These are phyloP conservation scores for Eurypyga helias DNA, from an alignment of 2,113 vertebrate genomes.

Conservation along the genomic window DNA sequence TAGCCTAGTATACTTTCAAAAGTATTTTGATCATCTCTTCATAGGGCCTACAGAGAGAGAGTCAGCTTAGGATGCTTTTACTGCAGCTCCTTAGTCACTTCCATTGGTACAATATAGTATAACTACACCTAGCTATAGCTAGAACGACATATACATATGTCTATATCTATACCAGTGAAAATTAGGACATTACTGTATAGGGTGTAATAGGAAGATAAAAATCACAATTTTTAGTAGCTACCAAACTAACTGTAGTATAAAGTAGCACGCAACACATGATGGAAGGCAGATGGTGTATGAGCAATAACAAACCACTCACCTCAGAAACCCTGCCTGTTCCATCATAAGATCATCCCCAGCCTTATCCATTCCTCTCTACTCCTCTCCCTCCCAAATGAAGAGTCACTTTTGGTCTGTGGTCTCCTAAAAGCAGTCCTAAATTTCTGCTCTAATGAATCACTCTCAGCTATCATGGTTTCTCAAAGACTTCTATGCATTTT, in stretches of 20 bases:
- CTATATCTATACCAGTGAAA: background rate
- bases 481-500: background rate
- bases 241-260: background rate
- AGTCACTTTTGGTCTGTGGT: background rate
- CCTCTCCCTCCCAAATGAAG: background rate
- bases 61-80: background rate
- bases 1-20: background rate
- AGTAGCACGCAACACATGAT: background rate
- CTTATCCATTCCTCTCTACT: background rate
- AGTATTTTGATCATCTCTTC: background rate
- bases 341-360: background rate
- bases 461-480: background rate
- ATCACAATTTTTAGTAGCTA: background rate
- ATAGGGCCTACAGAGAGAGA: background rate
- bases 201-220: background rate
- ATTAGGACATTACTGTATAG: background rate
- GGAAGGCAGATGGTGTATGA: background rate
- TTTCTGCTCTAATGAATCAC: background rate
- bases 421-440: background rate
- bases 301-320: background rate
- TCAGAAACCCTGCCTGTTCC: background rate
- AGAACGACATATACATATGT: background rate
- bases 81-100: background rate
- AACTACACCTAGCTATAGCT: background rate
- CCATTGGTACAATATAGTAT: background rate